These are phyloP conservation scores for Drosophila sucinea DNA, from an alignment of 1,140 invertebrate species.

Conservation along the genomic window DNA sequence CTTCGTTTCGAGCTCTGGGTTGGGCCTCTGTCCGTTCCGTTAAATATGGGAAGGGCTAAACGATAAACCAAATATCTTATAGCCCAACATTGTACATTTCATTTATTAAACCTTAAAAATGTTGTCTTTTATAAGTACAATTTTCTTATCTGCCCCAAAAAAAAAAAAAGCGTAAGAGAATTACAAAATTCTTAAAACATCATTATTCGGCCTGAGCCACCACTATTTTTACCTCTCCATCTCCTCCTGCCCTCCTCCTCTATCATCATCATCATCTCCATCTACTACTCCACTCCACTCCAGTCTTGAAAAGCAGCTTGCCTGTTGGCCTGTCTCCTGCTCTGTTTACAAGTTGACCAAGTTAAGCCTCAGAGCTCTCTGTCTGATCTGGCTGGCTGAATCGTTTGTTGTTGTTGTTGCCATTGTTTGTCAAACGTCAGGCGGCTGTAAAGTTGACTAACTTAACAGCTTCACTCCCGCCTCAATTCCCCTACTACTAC, in stretches of 20 bases:
- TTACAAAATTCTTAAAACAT: slow-evolving; percentile 7
- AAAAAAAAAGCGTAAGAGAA: background rate
- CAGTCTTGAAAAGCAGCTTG: slow-evolving; percentile 35
- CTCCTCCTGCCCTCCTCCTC: no score
- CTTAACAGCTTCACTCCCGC: slow-evolving; percentile 49
- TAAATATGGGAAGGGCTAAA: slow-evolving; percentile 8
- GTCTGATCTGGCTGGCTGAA: slow-evolving; percentile 9
- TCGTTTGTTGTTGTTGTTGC: slow-evolving; percentile 18
- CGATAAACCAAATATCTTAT: slow-evolving; percentile 4
- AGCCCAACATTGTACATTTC: background rate
- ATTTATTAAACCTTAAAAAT: background rate
- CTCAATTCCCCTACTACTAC: slow-evolving; percentile 15
- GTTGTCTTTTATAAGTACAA: background rate
- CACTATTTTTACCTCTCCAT: no score
- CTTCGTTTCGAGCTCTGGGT: slow-evolving; percentile 7
- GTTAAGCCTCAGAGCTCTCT: slow-evolving; percentile 28
- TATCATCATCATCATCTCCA: background rate
- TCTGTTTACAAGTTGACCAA: slow-evolving; percentile 41
- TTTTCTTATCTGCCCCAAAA: background rate
- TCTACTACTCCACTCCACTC: background rate
- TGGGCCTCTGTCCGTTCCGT: background rate
- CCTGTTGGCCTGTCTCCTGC: slow-evolving; percentile 25
- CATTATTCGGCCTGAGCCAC: background rate
- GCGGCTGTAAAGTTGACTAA: slow-evolving; percentile 59
- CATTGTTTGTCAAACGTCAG: slow-evolving; percentile 73